A percentile compares a stretch with the other conserved stretches of the same genome.
These are phyloP conservation scores for Hypanus sabinus DNA, from an alignment of 2,113 vertebrate species.

Conservation along the genomic window DNA sequence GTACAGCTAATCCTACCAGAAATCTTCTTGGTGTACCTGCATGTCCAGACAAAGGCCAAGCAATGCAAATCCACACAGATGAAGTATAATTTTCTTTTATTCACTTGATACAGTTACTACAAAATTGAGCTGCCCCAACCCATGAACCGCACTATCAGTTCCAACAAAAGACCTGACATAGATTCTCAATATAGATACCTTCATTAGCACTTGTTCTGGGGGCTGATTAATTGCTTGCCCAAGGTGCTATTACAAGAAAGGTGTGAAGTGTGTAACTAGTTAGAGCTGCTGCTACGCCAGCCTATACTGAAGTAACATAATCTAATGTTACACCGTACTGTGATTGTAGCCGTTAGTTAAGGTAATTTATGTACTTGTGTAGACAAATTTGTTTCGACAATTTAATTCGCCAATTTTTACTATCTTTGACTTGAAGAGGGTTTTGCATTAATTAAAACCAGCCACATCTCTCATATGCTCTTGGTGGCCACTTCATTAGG, in stretches of 20 bases:
- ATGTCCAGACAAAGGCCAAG: not conserved
- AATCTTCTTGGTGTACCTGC: not conserved
- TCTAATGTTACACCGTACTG: not conserved
- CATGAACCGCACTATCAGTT: not conserved
- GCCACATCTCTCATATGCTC: not conserved
- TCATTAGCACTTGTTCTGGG: not conserved
- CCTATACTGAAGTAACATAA: not conserved
- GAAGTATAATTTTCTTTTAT: not conserved
- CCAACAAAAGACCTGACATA: not conserved
- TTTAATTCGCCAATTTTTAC: not conserved
- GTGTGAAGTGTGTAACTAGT: not conserved
- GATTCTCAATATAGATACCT: constrained; percentile 1
- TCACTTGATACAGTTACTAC: not conserved
- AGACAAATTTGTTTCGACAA: not conserved
- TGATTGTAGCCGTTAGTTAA: not conserved
- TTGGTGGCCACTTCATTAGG: no score
- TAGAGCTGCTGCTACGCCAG: not conserved
- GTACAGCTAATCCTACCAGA: not conserved
- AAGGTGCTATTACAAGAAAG: not conserved
- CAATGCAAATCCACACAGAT: not conserved
- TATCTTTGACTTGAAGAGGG: not conserved
- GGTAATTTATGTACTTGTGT: not conserved
- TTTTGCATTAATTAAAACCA: not conserved
- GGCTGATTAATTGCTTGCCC: constrained; percentile 10
- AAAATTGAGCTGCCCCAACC: not conserved